These are phyloP conservation scores for Petrocephalus zakoni DNA, from an alignment of 2,113 vertebrate genomes.

Conservation along the genomic window DNA sequence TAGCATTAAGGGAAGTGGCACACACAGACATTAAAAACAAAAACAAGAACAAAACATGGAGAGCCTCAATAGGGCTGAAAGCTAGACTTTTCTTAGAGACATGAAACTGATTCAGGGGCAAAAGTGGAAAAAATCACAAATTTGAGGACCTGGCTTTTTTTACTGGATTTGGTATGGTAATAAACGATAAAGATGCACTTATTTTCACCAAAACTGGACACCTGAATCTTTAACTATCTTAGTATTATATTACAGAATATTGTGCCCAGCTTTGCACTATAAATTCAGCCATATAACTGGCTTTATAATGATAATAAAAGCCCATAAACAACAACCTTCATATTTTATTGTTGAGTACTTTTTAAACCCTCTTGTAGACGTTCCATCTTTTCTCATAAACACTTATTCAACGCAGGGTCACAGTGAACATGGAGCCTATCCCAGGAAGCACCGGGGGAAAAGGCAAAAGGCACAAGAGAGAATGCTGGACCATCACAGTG, in stretches of 20 bases:
- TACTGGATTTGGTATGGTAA: background rate
- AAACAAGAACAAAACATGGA: background rate
- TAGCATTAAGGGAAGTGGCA: background rate
- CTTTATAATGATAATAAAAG: background rate
- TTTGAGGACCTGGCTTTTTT: background rate
- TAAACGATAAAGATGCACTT: background rate
- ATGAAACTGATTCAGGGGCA: background rate
- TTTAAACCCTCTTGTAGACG: background rate
- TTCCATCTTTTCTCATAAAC: background rate
- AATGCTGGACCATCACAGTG: background rate
- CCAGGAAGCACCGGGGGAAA: background rate
- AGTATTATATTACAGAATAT: background rate
- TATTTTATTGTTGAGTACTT: background rate
- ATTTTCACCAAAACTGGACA: background rate
- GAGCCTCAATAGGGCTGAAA: background rate
- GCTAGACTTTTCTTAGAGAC: background rate
- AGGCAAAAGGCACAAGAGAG: background rate
- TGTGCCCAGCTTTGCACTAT: background rate
- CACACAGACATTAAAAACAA: background rate
- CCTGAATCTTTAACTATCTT: background rate
- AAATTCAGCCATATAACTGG: background rate
- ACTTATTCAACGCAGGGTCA: background rate
- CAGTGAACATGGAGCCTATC: background rate
- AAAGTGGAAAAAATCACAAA: background rate
- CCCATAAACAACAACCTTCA: background rate